phyloP scores from a whole-genome alignment of 2,113 vertebrate species.

The Tupaia tana region DNA sequence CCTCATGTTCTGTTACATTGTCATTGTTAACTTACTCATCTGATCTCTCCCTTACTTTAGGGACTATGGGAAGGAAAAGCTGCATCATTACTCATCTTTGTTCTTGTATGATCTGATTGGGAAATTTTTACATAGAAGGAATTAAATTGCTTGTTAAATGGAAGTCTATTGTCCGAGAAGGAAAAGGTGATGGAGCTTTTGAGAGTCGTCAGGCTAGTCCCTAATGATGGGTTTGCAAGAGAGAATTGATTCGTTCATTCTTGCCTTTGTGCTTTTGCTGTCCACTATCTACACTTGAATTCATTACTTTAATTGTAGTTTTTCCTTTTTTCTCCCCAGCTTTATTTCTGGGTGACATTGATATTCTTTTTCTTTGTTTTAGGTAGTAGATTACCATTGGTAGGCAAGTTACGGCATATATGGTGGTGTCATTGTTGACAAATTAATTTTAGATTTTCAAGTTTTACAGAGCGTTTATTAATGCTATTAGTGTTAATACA shows the following conservation, averaged over 20 bases:
- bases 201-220: not conserved
- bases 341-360: not conserved
- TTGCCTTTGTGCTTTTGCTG: conserved; percentile 7
- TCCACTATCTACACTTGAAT: not conserved
- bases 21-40: not conserved
- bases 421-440: conserved; percentile 21
- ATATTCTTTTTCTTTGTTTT: conserved; percentile 36
- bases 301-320: conserved; percentile 6
- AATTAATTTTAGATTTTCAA: conserved; percentile 50
- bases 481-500: not conserved
- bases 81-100: not conserved
- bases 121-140: not conserved
- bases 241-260: not conserved
- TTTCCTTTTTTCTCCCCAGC: conserved; percentile 28
- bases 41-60: not conserved
- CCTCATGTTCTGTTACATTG: not conserved
- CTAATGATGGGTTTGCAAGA: not conserved
- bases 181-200: not conserved
- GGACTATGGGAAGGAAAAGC: not conserved
- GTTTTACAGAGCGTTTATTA: conserved; percentile 14
- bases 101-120: not conserved
- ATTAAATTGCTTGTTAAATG: not conserved
- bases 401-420: not conserved
- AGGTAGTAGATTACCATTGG: not conserved
- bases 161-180: not conserved